Percentiles rank a stretch among this genome's conserved stretches.
phyloP scores from a whole-genome alignment of 1,140 invertebrate genomes.

The Pogonognathellus flavescens region DNA sequence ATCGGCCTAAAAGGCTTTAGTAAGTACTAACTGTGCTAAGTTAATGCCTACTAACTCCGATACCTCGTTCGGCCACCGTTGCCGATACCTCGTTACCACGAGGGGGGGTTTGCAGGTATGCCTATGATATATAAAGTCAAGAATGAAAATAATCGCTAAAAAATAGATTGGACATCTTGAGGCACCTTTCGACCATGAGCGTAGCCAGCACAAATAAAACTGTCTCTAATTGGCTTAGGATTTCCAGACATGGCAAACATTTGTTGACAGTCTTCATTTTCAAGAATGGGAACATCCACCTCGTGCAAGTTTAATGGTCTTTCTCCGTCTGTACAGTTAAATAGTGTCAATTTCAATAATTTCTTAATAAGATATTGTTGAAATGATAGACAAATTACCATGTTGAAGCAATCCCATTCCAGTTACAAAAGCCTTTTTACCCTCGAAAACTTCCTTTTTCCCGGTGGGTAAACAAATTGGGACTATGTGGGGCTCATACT shows the following conservation, averaged over 20 bases:
- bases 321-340: conserved; percentile 86
- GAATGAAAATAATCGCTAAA: not conserved
- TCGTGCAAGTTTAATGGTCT: conserved; percentile 92
- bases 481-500: conserved; percentile 88
- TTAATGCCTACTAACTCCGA: too few species aligned
- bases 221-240: conserved; percentile 85
- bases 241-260: conserved; percentile 94
- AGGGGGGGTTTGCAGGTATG: too few species aligned
- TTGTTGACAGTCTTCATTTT: conserved; percentile 90
- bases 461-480: conserved; percentile 92
- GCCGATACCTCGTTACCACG: too few species aligned
- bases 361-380: too few species aligned
- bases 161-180: conserved; percentile 81
- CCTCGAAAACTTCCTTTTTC: conserved; percentile 84
- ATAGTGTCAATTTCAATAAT: too few species aligned
- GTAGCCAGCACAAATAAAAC: conserved; percentile 94
- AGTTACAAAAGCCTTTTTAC: conserved; percentile 68
- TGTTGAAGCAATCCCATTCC: conserved; percentile 64
- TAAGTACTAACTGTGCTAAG: too few species aligned
- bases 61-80: too few species aligned
- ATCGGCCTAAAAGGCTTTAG: too few species aligned
- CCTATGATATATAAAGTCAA: too few species aligned
- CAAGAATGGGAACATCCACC: conserved; percentile 92
- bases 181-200: conserved; percentile 92
- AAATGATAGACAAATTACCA: conserved; percentile 44